phyloP scores from a whole-genome alignment of 2,797 vertebrate genomes.

The Hapalemur alaotrensis region DNA sequence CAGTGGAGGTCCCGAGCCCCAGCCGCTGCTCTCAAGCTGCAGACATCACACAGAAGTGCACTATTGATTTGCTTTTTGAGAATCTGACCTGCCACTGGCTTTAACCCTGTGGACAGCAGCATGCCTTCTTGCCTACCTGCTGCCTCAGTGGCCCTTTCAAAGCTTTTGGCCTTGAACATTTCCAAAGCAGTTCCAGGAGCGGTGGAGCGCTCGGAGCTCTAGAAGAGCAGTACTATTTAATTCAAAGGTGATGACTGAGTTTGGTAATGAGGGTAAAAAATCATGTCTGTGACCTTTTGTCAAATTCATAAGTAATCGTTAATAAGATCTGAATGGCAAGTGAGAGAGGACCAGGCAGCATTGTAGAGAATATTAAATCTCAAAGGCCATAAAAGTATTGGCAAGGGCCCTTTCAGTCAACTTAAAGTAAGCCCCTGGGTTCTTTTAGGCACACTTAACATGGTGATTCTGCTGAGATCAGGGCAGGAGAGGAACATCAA shows the following conservation, averaged over 20 bases:
- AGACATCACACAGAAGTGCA: neutral
- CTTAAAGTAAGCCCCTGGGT: neutral
- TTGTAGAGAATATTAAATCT: neutral
- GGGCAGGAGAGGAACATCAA: neutral
- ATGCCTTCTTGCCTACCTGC: neutral
- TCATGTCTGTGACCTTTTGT: conserved; percentile 18
- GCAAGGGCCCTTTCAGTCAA: neutral
- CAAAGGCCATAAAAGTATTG: neutral
- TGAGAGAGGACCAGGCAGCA: neutral
- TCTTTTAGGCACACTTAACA: neutral
- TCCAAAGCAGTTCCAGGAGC: neutral
- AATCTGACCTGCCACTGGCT: neutral
- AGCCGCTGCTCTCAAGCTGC: neutral
- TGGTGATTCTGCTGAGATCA: neutral
- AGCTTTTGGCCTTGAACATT: neutral
- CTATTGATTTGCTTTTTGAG: neutral
- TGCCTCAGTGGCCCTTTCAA: neutral
- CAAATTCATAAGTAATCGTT: conserved; percentile 37
- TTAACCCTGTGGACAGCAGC: neutral
- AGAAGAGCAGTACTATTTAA: neutral
- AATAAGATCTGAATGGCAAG: conserved; percentile 43
- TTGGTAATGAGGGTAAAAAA: conserved; percentile 27
- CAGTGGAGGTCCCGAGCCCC: neutral
- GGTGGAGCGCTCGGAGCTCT: neutral
- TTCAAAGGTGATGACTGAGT: neutral